Base-by-base conservation (phyloP, 2,113 vertebrate species). In the Syngnathus typhle region DNA sequence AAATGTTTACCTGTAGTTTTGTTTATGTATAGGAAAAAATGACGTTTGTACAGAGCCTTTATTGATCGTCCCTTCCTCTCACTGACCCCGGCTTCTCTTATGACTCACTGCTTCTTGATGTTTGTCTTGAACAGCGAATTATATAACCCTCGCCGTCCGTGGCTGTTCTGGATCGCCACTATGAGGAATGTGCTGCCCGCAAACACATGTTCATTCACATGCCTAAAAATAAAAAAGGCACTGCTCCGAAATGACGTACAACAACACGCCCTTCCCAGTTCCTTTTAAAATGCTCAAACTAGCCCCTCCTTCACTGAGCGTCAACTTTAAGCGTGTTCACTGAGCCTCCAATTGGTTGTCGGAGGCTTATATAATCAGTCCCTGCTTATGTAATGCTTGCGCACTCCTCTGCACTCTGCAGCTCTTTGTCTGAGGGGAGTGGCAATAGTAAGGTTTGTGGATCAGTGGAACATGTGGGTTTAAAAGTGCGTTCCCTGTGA, bases 381-480 rank as follows among this genome's bases (percentile, higher is more conserved):
- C 46, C 52, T 76, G 77, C 75, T 92, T 91, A 91, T 87, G 82
- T 86, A 92, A 90, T 58, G 2, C 43, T 74, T 74, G 78, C 86
- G 82, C 88, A 85, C 82, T 70, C 77, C 60, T 70, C 66, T 77
- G 60, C 70, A 55, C 78, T 63, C 68, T 77, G 69, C 65, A 0
- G 32, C 74, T 82, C 72, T 32, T 32, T 59, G 64, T 69, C 69
- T 79, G 74, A 49, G 67, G 70, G 79, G 81, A 71, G 79, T 52
- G 58, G 76, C 70, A 64, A 0, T 69, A 67, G 73, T 64, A 21
- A 52, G 69, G 78, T 88, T 89, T 88, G 76, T 90, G 79, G 88
- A 88, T 84, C 89, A 90, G 74, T 90, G 76, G 87, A 87, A 84
- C 87, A 86, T 85, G 66, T 78, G 70, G 79, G 78, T 81, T 81